Evolutionary conservation across 2,797 vertebrate genomes (phyloP).

Genomic region (Chromobotia macracanthus): DNA sequence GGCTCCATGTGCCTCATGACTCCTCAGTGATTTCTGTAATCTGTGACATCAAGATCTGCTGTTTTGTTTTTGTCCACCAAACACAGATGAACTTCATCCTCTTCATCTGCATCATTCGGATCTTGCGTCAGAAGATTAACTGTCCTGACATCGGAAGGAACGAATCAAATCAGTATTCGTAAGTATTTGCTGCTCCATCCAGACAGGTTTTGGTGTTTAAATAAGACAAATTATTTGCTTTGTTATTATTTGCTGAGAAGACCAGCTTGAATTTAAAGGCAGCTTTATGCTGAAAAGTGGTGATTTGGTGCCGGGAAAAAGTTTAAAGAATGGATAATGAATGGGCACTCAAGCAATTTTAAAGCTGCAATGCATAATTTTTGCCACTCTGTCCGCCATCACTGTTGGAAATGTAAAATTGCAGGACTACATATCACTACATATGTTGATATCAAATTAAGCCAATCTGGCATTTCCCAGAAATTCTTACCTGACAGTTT

Average conservation of each 20-base stretch:
- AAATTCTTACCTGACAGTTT: no score
- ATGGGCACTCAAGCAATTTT: no score
- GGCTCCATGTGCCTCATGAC: not conserved
- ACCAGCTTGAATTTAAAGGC: not conserved
- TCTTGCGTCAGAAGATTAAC: conserved; percentile 93
- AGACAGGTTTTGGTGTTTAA: conserved; percentile 13
- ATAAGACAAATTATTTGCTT: not conserved
- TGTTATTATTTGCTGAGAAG: not conserved
- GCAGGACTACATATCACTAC: no score
- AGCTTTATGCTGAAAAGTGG: no score
- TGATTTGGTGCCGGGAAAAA: no score
- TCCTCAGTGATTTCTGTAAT: not conserved
- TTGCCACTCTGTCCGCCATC: no score
- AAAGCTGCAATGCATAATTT: no score
- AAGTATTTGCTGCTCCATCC: conserved; percentile 68
- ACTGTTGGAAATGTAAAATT: no score
- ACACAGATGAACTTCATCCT: conserved; percentile 91
- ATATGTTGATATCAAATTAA: no score
- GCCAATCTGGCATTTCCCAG: no score
- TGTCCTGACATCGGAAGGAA: conserved; percentile 90
- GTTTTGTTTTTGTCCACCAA: conserved; percentile 32
- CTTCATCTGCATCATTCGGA: conserved; percentile 94
- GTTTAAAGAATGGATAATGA: no score
- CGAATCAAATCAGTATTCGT: conserved; percentile 93
- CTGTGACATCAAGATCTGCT: conserved; percentile 1